These are phyloP conservation scores for Phenacoccus solenopsis DNA, from an alignment of 1,140 invertebrate genomes.

Conservation along the genomic window DNA sequence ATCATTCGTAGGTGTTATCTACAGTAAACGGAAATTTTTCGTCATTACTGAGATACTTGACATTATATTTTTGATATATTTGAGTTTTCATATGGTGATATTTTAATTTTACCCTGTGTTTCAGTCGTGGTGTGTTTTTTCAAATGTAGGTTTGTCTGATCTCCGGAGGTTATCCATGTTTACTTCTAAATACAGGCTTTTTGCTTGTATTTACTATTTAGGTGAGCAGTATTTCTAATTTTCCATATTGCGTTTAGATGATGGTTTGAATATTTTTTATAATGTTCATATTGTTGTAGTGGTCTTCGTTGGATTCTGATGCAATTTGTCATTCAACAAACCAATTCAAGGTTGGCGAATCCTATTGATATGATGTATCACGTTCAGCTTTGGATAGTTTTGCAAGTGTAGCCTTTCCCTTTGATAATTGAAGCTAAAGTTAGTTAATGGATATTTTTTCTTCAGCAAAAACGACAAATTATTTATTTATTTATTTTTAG, in stretches of 20 bases:
- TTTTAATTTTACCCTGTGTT: slow-evolving; percentile 33
- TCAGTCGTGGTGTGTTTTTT: slow-evolving; percentile 73
- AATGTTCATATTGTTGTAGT: slow-evolving; percentile 36
- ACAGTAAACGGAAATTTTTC: too few relatives aligned
- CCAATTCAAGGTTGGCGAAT: slow-evolving; percentile 79
- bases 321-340: slow-evolving; percentile 89
- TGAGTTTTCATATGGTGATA: too few relatives aligned
- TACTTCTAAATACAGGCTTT: slow-evolving; percentile 95
- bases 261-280: neutral
- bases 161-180: slow-evolving; percentile 84
- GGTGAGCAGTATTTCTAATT: slow-evolving; percentile 28
- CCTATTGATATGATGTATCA: slow-evolving; percentile 98
- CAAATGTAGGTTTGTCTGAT: slow-evolving; percentile 74
- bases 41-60: too few relatives aligned
- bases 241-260: neutral
- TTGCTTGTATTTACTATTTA: slow-evolving; percentile 73
- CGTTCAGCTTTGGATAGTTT: slow-evolving; percentile 97
- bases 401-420: slow-evolving; percentile 75
- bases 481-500: neutral
- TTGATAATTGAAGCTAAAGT: slow-evolving; percentile 71
- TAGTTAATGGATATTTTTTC: slow-evolving; percentile 3
- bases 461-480: slow-evolving; percentile 15
- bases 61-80: too few relatives aligned
- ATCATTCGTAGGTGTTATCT: too few relatives aligned
- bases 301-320: slow-evolving; percentile 95